Evolutionary conservation across 2,888 invertebrate genomes (phyloP), one percentile per base, ranked within the genome.

Genomic region (Notocelia uddmanniana): DNA sequence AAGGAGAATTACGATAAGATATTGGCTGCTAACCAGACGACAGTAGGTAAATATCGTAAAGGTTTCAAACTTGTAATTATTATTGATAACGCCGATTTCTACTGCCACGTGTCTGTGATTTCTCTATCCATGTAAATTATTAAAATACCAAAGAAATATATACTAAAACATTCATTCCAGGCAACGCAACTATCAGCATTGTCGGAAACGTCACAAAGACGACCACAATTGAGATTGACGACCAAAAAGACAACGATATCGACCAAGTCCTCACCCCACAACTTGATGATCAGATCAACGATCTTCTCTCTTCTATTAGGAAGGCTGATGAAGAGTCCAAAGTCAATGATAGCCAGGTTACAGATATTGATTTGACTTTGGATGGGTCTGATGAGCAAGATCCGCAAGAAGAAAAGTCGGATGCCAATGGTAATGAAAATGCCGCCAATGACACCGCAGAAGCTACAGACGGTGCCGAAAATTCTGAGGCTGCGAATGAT

Each of bases 11-110:
- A 77, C 69, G 83, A 89, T 2, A 82, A 75, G 2, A 84, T 91
- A 11, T 70, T 91, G 3, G 80, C 78, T 8, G 85, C 86, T 0
- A 83, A 84, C 41, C 87, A 86, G 15, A 80, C 83, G 48, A 57
- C 76, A 21, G 69, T 92, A 70, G 91, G 92, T 92, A 81, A 80
- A 83, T 45, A 41, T 15, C n/a, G n/a, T n/a, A n/a, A n/a, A n/a
- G n/a, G n/a, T n/a, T n/a, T n/a, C n/a, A n/a, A n/a, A n/a, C n/a
- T n/a, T n/a, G 92, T 92, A 81, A 80, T 83, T 45, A 41, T 15
- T 41, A 31, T 31, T 15, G 5, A 41, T 15, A 41, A 5, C 15
- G 15, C 41, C 41, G 41, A 15, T 41, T 41, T 41, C 41, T 41
- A 41, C n/a, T 0, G 45, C 8, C 45, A n/a, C n/a, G 8, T n/a